Evolutionary conservation across 2,888 invertebrate species (phyloP).

Genomic region (Phrixothrix hirtus): DNA sequence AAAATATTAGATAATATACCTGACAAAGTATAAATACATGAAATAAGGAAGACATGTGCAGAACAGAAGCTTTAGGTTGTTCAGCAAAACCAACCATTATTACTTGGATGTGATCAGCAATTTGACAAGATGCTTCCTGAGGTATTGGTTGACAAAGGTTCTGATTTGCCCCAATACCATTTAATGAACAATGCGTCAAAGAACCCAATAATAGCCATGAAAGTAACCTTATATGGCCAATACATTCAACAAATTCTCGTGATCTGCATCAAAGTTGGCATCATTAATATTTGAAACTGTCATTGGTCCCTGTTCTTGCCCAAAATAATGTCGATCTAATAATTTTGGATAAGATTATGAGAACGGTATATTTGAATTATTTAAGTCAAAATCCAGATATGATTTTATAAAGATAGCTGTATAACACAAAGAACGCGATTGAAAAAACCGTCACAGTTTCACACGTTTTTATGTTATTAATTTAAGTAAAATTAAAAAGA

Average conservation of each 20-base stretch:
- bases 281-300: background rate
- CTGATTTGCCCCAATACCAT: constrained; percentile 57
- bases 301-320: too few relatives aligned
- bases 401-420: too few relatives aligned
- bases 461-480: too few relatives aligned
- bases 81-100: constrained; percentile 97
- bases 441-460: too few relatives aligned
- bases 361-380: too few relatives aligned
- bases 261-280: constrained; percentile 62
- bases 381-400: too few relatives aligned
- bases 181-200: constrained; percentile 82
- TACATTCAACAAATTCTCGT: constrained; percentile 93
- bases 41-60: constrained; percentile 95
- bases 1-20: constrained; percentile 54
- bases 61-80: constrained; percentile 86
- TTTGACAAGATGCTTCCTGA: constrained; percentile 93
- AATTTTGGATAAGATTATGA: too few relatives aligned
- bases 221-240: constrained; percentile 88
- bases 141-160: constrained; percentile 83
- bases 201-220: constrained; percentile 97
- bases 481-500: too few relatives aligned
- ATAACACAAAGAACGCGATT: too few relatives aligned
- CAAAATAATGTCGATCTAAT: too few relatives aligned
- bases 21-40: constrained; percentile 98
- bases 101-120: constrained; percentile 96